Conservation (phyloP, 2,797 vertebrate genomes). For the Vespertilio murinus region DNA sequence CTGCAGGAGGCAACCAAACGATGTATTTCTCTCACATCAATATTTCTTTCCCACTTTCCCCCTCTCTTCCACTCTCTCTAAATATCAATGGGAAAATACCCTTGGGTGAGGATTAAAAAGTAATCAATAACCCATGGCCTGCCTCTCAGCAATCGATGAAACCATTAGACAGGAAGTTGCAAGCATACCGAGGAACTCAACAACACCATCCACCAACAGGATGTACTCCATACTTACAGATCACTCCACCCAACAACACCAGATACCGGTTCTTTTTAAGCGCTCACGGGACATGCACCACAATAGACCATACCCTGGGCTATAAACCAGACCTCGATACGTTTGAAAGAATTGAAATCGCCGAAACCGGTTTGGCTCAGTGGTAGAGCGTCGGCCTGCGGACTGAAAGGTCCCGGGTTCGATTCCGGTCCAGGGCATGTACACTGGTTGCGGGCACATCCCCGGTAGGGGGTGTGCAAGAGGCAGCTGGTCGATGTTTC, state of each 20-base stretch:
- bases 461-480: no score
- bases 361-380: no score
- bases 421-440: no score
- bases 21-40: no score
- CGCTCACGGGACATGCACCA: neutral
- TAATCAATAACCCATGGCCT: neutral
- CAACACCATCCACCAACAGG: neutral
- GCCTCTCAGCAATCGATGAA: neutral
- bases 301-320: neutral
- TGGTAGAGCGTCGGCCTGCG: no score
- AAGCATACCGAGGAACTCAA: neutral
- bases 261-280: neutral
- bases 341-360: neutral
- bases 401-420: no score
- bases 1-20: no score
- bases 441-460: no score
- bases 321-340: neutral
- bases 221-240: neutral
- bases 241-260: neutral
- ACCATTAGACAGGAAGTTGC: neutral
- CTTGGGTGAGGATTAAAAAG: neutral
- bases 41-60: no score
- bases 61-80: no score
- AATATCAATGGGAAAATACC: no score
- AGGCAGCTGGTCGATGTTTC: no score